phyloP scores from a whole-genome alignment of 2,888 invertebrate genomes.

The Prosopocoilus inquinatus region DNA sequence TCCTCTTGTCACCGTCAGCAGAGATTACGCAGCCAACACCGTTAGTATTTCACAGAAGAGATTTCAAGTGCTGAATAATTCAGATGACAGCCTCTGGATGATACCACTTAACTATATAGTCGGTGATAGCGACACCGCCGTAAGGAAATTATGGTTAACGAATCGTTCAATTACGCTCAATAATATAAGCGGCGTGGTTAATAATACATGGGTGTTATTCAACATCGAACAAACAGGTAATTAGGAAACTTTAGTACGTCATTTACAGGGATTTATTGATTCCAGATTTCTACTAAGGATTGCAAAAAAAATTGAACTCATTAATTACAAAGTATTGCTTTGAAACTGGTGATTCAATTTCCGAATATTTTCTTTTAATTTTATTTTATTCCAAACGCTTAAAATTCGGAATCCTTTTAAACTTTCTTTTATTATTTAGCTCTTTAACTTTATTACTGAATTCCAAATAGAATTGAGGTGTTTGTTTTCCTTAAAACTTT shows the following conservation, averaged over 20 bases:
- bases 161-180: slow-evolving; percentile 21
- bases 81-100: slow-evolving; percentile 53
- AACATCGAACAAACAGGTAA: slow-evolving; percentile 61
- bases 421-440: too few relatives aligned
- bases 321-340: too few relatives aligned
- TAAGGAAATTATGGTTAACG: slow-evolving; percentile 36
- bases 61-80: slow-evolving; percentile 38
- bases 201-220: slow-evolving; percentile 58
- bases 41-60: slow-evolving; percentile 55
- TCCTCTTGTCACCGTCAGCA: slow-evolving; percentile 60
- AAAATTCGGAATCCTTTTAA: too few relatives aligned
- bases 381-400: too few relatives aligned
- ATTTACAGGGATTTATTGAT: too few relatives aligned
- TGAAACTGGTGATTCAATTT: too few relatives aligned
- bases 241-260: background rate
- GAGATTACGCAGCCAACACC: slow-evolving; percentile 53
- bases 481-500: too few relatives aligned
- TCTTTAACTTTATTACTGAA: too few relatives aligned
- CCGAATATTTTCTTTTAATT: too few relatives aligned
- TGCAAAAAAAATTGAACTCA: too few relatives aligned
- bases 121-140: slow-evolving; percentile 27
- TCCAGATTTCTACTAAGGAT: too few relatives aligned
- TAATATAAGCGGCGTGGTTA: slow-evolving; percentile 3
- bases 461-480: too few relatives aligned
- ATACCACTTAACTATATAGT: slow-evolving; percentile 59